These are phyloP conservation scores for Atethmia centrago DNA, from an alignment of 2,888 invertebrate genomes.

Conservation along the genomic window DNA sequence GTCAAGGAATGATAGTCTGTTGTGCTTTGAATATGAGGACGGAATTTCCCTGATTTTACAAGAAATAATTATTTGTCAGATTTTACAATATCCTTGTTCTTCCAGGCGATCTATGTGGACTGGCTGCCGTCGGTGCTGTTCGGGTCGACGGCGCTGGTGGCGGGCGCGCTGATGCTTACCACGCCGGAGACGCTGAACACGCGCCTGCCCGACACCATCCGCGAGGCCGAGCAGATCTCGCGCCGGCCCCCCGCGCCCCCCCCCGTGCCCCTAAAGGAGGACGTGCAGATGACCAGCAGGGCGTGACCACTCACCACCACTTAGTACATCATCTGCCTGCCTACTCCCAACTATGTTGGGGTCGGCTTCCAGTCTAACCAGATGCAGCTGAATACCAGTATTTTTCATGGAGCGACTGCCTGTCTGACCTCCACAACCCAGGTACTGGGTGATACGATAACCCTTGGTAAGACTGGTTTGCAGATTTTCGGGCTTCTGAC, in stretches of 20 bases:
- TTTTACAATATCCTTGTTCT: neutral
- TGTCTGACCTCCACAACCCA: neutral
- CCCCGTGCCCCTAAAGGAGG: slow-evolving; percentile 43
- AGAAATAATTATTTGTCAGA: neutral
- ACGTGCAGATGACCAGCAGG: slow-evolving; percentile 72
- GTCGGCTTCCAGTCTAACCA: neutral
- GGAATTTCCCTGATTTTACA: neutral
- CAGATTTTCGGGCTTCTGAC: neutral
- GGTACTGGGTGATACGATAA: neutral
- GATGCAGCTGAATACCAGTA: neutral
- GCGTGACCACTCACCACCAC: slow-evolving; percentile 46
- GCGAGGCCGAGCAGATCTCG: slow-evolving; percentile 89
- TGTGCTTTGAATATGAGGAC: neutral
- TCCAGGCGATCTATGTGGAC: slow-evolving; percentile 87
- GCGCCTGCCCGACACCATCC: slow-evolving; percentile 91
- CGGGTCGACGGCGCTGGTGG: slow-evolving; percentile 88
- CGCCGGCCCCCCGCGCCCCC: slow-evolving; percentile 35
- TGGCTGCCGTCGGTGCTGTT: slow-evolving; percentile 91
- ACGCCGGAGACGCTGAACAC: slow-evolving; percentile 92
- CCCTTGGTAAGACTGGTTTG: neutral
- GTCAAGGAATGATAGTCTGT: neutral
- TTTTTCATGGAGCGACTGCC: neutral
- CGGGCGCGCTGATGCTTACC: slow-evolving; percentile 90
- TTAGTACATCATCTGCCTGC: neutral
- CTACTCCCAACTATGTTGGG: neutral